Percentiles rank a stretch among this genome's conserved stretches.
Evolutionary conservation across 2,888 invertebrate genomes (phyloP).

Genomic region (Trachelus iudaicus): DNA sequence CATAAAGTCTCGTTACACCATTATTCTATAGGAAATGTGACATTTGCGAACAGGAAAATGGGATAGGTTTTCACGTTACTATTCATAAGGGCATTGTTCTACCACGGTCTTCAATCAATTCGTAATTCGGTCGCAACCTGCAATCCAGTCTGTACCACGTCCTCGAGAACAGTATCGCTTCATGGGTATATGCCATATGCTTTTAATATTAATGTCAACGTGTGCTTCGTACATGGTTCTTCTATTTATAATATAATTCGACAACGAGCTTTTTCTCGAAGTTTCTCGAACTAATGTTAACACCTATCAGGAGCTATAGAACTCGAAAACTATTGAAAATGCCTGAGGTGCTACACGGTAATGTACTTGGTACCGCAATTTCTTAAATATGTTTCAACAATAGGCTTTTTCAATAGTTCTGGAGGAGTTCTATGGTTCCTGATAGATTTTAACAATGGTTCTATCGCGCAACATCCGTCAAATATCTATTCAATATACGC

Average conservation of each 20-base stretch:
- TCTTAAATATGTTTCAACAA: too few species aligned
- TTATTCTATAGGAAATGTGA: not conserved
- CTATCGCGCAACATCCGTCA: too few species aligned
- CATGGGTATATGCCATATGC: not conserved
- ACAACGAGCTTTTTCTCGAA: not conserved
- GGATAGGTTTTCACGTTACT: not conserved
- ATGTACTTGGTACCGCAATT: too few species aligned
- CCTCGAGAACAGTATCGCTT: not conserved
- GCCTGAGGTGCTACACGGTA: too few species aligned
- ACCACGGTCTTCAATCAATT: not conserved
- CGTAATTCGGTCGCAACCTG: not conserved
- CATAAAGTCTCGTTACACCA: not conserved
- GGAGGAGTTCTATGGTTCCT: too few species aligned
- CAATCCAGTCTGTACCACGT: not conserved
- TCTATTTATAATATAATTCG: not conserved
- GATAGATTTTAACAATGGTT: too few species aligned
- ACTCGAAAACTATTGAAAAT: too few species aligned
- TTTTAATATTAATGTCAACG: not conserved
- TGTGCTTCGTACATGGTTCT: not conserved
- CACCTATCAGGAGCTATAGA: too few species aligned
- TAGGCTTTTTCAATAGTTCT: too few species aligned
- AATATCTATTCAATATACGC: too few species aligned
- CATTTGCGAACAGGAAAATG: not conserved
- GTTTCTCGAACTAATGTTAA: not conserved
- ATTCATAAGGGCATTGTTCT: not conserved